Conservation (phyloP, 2,797 vertebrate species). For the Tokudaia tokunoshimensis region DNA sequence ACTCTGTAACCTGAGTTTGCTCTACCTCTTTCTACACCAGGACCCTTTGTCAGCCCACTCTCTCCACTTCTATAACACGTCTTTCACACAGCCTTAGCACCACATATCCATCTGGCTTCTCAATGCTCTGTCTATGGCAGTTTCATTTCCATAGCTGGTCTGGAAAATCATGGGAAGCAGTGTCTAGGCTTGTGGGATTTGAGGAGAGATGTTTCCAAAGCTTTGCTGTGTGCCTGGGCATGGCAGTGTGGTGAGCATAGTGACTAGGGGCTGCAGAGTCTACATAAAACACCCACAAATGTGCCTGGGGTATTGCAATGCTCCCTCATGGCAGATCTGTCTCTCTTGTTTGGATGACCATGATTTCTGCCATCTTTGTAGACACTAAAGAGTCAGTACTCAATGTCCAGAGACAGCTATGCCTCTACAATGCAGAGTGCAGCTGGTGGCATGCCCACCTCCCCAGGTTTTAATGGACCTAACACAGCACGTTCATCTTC, state of each 20-base stretch:
- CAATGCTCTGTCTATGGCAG: not conserved
- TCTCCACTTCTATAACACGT: not conserved
- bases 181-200: rapidly evolving
- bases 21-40: rapidly evolving
- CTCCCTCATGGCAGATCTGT: rapidly evolving
- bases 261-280: rapidly evolving
- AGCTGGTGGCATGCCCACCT: not conserved
- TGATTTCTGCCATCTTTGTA: not conserved
- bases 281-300: too few species aligned
- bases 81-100: not conserved
- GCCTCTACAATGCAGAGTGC: not conserved
- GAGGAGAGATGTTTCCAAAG: not conserved
- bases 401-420: rapidly evolving
- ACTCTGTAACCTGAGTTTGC: not conserved
- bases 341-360: not conserved
- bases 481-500: not conserved
- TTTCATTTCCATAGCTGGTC: not conserved
- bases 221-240: not conserved
- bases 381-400: not conserved
- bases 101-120: not conserved
- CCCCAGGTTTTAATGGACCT: not conserved
- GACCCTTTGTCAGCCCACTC: not conserved
- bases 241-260: not conserved
- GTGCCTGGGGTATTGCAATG: too few species aligned
- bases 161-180: not conserved